A percentile compares a stretch with the other conserved stretches of the same genome.
These are phyloP conservation scores for Centrocercus urophasianus DNA, from an alignment of 2,113 vertebrate genomes.

Conservation along the genomic window DNA sequence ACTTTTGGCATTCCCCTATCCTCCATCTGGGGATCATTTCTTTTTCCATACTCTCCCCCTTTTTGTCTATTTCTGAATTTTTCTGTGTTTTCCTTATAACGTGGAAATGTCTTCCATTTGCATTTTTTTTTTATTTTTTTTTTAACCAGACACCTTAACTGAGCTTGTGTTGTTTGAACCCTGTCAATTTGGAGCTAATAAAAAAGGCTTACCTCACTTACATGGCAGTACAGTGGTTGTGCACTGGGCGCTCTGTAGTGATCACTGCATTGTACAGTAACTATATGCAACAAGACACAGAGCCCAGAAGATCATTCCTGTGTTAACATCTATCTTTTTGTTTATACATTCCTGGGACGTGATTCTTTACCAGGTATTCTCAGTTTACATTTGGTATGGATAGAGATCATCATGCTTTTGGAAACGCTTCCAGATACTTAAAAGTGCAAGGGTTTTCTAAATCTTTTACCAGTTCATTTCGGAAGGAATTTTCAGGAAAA, in stretches of 20 bases:
- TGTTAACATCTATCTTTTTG: neutral
- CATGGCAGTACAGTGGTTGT: neutral
- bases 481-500: neutral
- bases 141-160: neutral
- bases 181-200: neutral
- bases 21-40: slow-evolving; percentile 55
- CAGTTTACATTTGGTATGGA: neutral
- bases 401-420: neutral
- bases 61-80: slow-evolving; percentile 41
- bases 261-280: neutral
- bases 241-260: neutral
- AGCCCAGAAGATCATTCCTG: neutral
- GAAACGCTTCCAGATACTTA: neutral
- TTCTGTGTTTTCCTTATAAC: neutral
- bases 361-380: neutral
- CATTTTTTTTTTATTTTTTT: neutral
- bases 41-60: slow-evolving; percentile 25
- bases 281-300: neutral
- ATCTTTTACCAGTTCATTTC: neutral
- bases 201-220: neutral
- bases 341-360: neutral
- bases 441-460: accelerated
- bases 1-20: slow-evolving; percentile 53
- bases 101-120: neutral
- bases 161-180: neutral